phyloP scores from a whole-genome alignment of 2,888 invertebrate species.

The Ischnus inquisitorius region DNA sequence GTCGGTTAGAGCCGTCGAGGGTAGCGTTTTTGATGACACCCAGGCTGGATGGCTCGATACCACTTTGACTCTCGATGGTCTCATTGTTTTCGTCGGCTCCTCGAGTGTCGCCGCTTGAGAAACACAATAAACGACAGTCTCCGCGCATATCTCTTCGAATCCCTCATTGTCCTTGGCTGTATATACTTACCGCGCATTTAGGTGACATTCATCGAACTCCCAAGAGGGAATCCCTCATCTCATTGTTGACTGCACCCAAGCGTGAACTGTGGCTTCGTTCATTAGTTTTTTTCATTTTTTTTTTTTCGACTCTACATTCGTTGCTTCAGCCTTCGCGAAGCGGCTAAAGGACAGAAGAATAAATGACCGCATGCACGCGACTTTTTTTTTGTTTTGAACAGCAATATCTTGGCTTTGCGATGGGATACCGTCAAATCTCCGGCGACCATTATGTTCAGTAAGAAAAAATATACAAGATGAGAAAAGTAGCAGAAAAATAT shows the following conservation, averaged over 20 bases:
- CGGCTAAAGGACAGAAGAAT: not conserved
- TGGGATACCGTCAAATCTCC: no score
- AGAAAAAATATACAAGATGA: no score
- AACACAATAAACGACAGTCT: slow-evolving; percentile 32
- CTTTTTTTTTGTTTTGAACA: not conserved
- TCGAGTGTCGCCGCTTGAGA: slow-evolving; percentile 42
- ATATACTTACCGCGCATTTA: slow-evolving; percentile 31
- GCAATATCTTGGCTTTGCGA: no score
- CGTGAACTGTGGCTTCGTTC: not conserved
- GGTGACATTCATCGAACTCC: slow-evolving; percentile 47
- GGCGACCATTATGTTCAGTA: no score
- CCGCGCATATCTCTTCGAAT: slow-evolving; percentile 3
- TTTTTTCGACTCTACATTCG: not conserved
- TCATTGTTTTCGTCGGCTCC: slow-evolving; percentile 45
- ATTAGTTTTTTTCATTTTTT: not conserved
- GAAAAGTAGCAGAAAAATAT: no score
- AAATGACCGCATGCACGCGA: no score
- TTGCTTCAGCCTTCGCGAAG: not conserved
- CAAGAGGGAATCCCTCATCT: slow-evolving; percentile 25
- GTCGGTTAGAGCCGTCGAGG: slow-evolving; percentile 8
- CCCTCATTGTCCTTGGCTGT: slow-evolving; percentile 12
- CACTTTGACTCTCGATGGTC: slow-evolving; percentile 38
- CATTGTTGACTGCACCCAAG: slow-evolving; percentile 7
- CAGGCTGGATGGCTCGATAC: slow-evolving; percentile 46
- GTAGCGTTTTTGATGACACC: slow-evolving; percentile 39